Evolutionary conservation across 2,797 vertebrate species (phyloP).

Genomic region (Sternotherus odoratus): DNA sequence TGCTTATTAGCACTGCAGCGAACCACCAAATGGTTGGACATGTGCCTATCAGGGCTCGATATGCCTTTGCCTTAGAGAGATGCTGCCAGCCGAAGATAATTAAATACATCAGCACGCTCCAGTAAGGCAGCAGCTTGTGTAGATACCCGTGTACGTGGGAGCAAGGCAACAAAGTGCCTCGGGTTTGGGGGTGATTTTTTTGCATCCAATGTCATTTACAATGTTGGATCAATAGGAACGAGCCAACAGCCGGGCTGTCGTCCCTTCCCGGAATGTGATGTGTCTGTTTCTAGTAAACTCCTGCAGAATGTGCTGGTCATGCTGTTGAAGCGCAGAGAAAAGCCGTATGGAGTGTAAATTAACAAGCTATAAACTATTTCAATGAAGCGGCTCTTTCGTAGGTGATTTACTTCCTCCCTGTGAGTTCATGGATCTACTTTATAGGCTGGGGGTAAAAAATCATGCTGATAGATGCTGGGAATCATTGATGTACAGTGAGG

Average conservation of each 20-base stretch:
- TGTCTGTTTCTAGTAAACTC: not conserved
- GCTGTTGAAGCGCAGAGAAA: not conserved
- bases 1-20: not conserved
- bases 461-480: not conserved
- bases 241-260: slow-evolving; percentile 14
- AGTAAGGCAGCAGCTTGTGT: not conserved
- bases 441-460: not conserved
- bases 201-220: not conserved
- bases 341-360: not conserved
- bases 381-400: not conserved
- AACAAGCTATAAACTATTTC: not conserved
- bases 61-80: not conserved
- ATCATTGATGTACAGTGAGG: not conserved
- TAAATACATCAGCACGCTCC: not conserved
- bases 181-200: not conserved
- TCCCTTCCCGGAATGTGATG: slow-evolving; percentile 34
- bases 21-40: rapidly evolving
- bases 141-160: not conserved
- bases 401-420: not conserved
- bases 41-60: not conserved
- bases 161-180: not conserved
- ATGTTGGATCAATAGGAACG: slow-evolving; percentile 7
- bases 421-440: not conserved
- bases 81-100: slow-evolving; percentile 4
- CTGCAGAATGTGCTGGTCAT: not conserved